Conservation (phyloP, 2,113 vertebrate species). For the Cyprichromis sp. region DNA sequence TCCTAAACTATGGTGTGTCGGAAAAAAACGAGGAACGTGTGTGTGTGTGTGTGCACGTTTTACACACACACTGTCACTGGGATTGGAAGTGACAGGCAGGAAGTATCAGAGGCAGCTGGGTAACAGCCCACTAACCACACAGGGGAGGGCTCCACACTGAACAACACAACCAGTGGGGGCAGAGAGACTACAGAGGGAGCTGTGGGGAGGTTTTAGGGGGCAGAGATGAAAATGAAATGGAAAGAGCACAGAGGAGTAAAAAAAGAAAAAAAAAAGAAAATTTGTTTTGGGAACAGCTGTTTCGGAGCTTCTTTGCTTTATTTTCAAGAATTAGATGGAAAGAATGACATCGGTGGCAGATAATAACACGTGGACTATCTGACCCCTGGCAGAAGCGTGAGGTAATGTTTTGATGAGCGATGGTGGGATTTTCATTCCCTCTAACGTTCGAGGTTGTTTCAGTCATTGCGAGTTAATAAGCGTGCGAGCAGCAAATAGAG, state of each 20-base stretch:
- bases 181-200: not conserved
- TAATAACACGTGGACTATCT: not conserved
- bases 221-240: not conserved
- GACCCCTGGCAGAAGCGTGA: not conserved
- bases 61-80: slow-evolving; percentile 19
- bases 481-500: not conserved
- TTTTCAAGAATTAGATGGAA: not conserved
- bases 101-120: slow-evolving; percentile 63
- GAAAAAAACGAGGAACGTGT: not conserved
- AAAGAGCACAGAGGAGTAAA: not conserved
- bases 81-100: slow-evolving; percentile 68
- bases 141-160: slow-evolving; percentile 39
- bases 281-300: not conserved
- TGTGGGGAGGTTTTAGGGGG: not conserved
- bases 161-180: slow-evolving; percentile 37
- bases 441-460: not conserved
- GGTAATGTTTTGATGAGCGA: not conserved
- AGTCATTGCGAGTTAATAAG: not conserved
- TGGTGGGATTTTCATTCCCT: not conserved
- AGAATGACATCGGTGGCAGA: not conserved
- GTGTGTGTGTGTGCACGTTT: not conserved
- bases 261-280: not conserved
- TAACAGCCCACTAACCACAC: slow-evolving; percentile 62
- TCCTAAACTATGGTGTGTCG: slow-evolving; percentile 1
- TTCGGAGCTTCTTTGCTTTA: not conserved